These are phyloP conservation scores for Tyria jacobaeae DNA, from an alignment of 2,888 invertebrate species.

Conservation along the genomic window DNA sequence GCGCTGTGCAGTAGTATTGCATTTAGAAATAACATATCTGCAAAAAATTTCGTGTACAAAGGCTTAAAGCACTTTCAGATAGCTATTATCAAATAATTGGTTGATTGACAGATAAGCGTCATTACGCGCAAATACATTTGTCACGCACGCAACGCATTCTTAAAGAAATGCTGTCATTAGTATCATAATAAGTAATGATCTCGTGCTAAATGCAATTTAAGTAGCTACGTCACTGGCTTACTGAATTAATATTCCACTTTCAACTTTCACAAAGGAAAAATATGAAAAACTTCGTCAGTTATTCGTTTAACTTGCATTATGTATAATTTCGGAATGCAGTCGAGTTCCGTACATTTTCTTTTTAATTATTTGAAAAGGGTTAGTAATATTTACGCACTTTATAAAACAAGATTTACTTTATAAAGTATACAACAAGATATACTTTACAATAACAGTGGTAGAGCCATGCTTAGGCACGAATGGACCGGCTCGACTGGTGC, in stretches of 20 bases:
- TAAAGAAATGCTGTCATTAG: conserved; percentile 46
- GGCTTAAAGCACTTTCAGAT: background rate
- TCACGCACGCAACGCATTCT: conserved; percentile 50
- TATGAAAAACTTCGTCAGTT: conserved; percentile 34
- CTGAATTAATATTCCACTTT: conserved; percentile 56
- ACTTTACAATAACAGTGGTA: too few relatives aligned
- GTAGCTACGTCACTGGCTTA: conserved; percentile 39
- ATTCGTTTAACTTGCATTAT: conserved; percentile 25
- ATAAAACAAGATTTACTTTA: too few relatives aligned
- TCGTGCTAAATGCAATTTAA: conserved; percentile 48
- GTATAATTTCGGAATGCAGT: conserved; percentile 14
- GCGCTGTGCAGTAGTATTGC: too few relatives aligned
- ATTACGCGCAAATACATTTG: conserved; percentile 15
- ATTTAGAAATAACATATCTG: background rate
- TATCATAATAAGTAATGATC: conserved; percentile 53
- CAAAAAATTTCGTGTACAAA: too few relatives aligned
- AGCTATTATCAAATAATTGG: conserved; percentile 2
- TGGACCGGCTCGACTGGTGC: too few relatives aligned
- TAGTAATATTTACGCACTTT: background rate
- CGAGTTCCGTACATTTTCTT: conserved; percentile 25
- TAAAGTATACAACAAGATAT: too few relatives aligned
- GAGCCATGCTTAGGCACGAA: too few relatives aligned
- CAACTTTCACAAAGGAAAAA: conserved; percentile 59
- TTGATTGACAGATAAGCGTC: conserved; percentile 6
- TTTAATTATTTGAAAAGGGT: too few relatives aligned